Conservation (phyloP, 2,888 invertebrate species). For the Himalopsyche japonica region DNA sequence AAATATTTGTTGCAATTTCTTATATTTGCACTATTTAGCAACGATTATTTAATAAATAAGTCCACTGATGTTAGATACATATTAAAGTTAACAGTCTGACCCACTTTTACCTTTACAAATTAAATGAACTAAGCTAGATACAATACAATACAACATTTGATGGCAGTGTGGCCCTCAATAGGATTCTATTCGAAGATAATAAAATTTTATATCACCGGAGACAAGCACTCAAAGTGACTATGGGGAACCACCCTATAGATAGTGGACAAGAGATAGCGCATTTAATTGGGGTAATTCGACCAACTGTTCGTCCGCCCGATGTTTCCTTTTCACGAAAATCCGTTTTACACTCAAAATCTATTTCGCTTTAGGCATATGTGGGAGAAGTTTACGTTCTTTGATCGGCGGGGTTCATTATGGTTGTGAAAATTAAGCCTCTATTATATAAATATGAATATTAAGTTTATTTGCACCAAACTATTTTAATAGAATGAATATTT, state of each 20-base stretch:
- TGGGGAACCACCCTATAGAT: conserved; percentile 36
- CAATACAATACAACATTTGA: neutral
- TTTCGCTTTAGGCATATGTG: conserved; percentile 28
- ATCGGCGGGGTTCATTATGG: neutral
- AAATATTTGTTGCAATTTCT: too few relatives aligned
- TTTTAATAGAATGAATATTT: neutral
- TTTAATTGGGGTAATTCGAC: conserved; percentile 40
- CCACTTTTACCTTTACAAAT: neutral
- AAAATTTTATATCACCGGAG: conserved; percentile 14
- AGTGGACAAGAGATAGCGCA: conserved; percentile 31
- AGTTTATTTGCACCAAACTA: neutral
- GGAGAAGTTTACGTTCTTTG: neutral
- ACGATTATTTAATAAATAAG: too few relatives aligned
- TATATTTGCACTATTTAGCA: too few relatives aligned
- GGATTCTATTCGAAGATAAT: neutral
- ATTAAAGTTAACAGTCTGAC: neutral
- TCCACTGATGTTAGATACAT: too few relatives aligned
- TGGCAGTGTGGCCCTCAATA: neutral
- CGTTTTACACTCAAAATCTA: conserved; percentile 39
- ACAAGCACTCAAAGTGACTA: neutral
- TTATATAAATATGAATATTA: neutral
- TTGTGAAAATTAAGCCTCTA: neutral
- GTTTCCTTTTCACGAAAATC: conserved; percentile 19
- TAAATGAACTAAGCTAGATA: neutral
- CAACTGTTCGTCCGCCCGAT: conserved; percentile 39